Conservation (phyloP, 2,888 invertebrate genomes). For the Troglohyphantes excavatus region DNA sequence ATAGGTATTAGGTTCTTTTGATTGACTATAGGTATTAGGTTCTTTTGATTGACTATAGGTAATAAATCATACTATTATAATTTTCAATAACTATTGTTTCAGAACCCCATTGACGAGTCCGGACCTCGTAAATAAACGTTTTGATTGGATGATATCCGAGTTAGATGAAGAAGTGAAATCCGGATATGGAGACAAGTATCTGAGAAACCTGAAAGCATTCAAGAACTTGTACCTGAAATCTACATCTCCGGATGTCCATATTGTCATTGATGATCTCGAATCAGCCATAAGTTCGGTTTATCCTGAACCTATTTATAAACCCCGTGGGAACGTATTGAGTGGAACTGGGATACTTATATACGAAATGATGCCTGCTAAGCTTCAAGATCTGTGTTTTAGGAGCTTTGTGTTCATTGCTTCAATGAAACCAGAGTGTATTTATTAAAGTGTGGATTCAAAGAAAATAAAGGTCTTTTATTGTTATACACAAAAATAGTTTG, state of each 20-base stretch:
- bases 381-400: not conserved
- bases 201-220: not conserved
- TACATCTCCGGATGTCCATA: not conserved
- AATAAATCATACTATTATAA: too few relatives aligned
- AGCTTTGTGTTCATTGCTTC: not conserved
- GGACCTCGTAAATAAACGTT: not conserved
- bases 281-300: not conserved
- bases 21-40: too few relatives aligned
- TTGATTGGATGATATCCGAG: not conserved
- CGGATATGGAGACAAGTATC: not conserved
- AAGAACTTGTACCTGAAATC: not conserved
- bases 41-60: too few relatives aligned
- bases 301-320: not conserved
- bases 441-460: too few relatives aligned
- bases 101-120: not conserved
- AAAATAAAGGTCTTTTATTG: not conserved
- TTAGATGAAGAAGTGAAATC: constrained; percentile 1
- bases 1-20: too few relatives aligned
- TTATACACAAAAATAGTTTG: too few relatives aligned
- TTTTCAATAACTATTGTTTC: not conserved
- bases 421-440: not conserved
- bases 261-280: constrained; percentile 1
- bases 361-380: not conserved
- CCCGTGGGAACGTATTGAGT: not conserved
- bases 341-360: not conserved